These are phyloP conservation scores for Masnerella sp. DNA, from an alignment of 2,888 invertebrate species.

Conservation along the genomic window DNA sequence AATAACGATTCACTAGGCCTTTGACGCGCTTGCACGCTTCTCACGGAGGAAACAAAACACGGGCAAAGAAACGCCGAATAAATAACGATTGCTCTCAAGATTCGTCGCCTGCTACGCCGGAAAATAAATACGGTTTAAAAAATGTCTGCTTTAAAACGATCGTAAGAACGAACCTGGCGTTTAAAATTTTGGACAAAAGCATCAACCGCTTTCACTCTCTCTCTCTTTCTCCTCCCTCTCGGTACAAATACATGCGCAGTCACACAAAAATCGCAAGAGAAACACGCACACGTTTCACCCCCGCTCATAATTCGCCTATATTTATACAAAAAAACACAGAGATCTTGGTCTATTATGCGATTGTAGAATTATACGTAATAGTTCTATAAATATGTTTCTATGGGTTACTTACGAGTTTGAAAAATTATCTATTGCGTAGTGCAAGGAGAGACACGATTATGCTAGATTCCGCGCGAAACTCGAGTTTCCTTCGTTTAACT, in stretches of 20 bases:
- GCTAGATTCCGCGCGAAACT: conserved; percentile 63
- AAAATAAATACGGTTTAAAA: too few relatives aligned
- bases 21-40: conserved; percentile 27
- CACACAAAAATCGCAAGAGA: conserved; percentile 26
- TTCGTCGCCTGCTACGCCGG: conserved; percentile 4
- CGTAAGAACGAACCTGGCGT: neutral
- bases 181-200: neutral
- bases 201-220: conserved; percentile 3
- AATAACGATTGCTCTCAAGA: conserved; percentile 31
- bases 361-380: conserved; percentile 67
- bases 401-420: conserved; percentile 71
- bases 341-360: conserved; percentile 74
- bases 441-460: conserved; percentile 74
- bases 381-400: conserved; percentile 69
- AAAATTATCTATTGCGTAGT: conserved; percentile 73
- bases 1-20: conserved; percentile 53
- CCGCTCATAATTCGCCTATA: conserved; percentile 43
- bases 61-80: conserved; percentile 21
- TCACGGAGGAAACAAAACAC: conserved; percentile 8
- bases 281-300: conserved; percentile 23
- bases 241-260: conserved; percentile 32
- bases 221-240: conserved; percentile 13
- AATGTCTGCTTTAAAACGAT: neutral
- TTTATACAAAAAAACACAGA: conserved; percentile 72
- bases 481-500: too few relatives aligned